These are phyloP conservation scores for Saxicola maurus DNA, from an alignment of 2,797 vertebrate genomes.

Conservation along the genomic window DNA sequence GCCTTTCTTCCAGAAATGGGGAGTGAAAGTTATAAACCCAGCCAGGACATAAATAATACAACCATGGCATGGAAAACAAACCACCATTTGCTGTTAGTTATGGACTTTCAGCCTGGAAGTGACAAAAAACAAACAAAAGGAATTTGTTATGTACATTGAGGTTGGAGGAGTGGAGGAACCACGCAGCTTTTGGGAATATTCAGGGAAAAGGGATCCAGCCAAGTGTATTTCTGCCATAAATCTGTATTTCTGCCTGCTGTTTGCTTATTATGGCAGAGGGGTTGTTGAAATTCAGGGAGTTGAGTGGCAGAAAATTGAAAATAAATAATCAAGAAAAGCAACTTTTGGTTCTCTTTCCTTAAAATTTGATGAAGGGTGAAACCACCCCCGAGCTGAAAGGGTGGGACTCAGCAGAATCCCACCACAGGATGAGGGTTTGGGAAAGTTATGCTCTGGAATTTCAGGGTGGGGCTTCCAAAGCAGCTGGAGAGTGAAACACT, in stretches of 20 bases:
- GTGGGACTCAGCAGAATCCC: background rate
- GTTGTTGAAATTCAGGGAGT: background rate
- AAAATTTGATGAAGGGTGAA: background rate
- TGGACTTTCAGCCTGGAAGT: background rate
- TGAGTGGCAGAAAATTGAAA: background rate
- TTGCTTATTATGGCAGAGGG: background rate
- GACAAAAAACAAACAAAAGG: slow-evolving; percentile 36
- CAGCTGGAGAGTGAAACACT: background rate
- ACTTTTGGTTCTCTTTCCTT: background rate
- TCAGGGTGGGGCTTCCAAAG: background rate
- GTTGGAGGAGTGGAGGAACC: background rate
- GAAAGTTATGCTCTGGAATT: background rate
- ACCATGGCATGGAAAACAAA: background rate
- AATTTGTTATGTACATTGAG: slow-evolving; percentile 28
- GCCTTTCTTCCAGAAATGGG: background rate
- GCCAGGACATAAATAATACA: background rate
- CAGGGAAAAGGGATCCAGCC: background rate
- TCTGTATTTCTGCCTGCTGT: slow-evolving; percentile 22
- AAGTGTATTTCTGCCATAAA: slow-evolving; percentile 11
- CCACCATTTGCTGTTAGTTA: slow-evolving; percentile 30
- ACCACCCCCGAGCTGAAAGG: background rate
- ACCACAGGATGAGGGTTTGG: rapidly evolving
- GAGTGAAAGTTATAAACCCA: background rate
- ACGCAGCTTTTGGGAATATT: background rate
- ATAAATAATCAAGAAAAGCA: background rate